Percentiles rank a stretch among this genome's conserved stretches.
Conservation (phyloP, 2,888 invertebrate species). For the Caenorhabditis becei region DNA sequence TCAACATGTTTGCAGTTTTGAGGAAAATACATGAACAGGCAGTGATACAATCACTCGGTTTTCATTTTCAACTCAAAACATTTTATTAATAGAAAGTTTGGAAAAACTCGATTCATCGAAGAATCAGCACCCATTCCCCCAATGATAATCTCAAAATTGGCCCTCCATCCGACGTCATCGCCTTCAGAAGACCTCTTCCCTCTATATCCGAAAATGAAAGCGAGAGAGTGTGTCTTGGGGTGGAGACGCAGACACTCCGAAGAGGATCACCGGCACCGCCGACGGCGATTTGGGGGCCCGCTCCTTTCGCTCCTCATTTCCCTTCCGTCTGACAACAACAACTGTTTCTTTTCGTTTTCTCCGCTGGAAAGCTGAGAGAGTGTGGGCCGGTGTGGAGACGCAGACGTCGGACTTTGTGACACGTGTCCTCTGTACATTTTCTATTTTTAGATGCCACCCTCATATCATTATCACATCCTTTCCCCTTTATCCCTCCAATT, state of each 20-base stretch:
- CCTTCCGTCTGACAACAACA: constrained; percentile 41
- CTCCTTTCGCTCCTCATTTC: not conserved
- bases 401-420: not conserved
- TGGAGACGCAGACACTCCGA: constrained; percentile 7
- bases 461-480: not conserved
- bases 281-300: constrained; percentile 40
- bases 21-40: too few relatives aligned
- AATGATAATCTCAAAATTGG: too few relatives aligned
- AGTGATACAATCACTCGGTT: too few relatives aligned
- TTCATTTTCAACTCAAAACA: too few relatives aligned
- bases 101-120: too few relatives aligned
- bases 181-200: not conserved
- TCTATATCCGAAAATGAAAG: constrained; percentile 17
- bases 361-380: not conserved
- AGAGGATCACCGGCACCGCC: constrained; percentile 51
- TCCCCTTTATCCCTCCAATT: not conserved
- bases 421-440: not conserved
- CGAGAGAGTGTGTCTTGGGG: not conserved
- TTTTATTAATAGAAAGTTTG: too few relatives aligned
- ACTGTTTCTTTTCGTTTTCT: constrained; percentile 42
- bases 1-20: too few relatives aligned
- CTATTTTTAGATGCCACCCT: constrained; percentile 14
- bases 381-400: not conserved
- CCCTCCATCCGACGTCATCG: too few relatives aligned
- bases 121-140: too few relatives aligned